Base-by-base conservation (phyloP, 2,113 vertebrate species). In the Plestiodon gilberti region DNA sequence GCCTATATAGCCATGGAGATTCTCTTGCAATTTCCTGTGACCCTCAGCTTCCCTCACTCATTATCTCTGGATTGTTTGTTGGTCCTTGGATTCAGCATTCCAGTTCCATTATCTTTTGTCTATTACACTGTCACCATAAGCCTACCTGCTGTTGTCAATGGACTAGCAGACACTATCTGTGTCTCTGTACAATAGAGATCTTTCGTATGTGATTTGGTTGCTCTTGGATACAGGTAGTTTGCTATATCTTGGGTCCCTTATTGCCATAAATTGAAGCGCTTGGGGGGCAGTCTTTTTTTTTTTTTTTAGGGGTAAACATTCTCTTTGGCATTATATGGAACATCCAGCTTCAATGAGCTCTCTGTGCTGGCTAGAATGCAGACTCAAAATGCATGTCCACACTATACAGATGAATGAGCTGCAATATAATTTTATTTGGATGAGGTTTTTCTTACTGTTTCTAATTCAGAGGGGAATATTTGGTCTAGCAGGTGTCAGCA, bases 201-300 rank as follows among this genome's bases (percentile, higher is more conserved):
- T 38, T 65, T 89, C 43, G 64, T 22, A 4, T 69, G 65, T 86
- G 73, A 76, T 87, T 18, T 62, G 70, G 25, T 76, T 90, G 90
- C 30, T 91, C 62, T n/a, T 91, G 89, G 43, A 86, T 93, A 28
- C 85, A 82, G 83, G 71, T 67, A 88, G 15, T 38, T 69, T 84
- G 71, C 90, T 55, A 43, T 67, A 64, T 15, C 13, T 62, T 20
- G 76, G 74, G 82, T 76, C 35, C 33, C 17, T 7, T 18, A 28
- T 25, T 87, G 40, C 74, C 81, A 6, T 80, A 84, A 65, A 79
- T 69, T 17, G 87, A 71, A 69, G 83, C 78, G 74, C 40, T n/a
- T 30, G 33, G 57, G 20, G 13, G 76, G 35, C 40, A 90, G 35
- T 52, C 38, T 30, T 83, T 30, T 64, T 67, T 55, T 77, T 25